Evolutionary conservation across 1,140 invertebrate genomes (phyloP).

Genomic region (Brachionus koreanus): DNA sequence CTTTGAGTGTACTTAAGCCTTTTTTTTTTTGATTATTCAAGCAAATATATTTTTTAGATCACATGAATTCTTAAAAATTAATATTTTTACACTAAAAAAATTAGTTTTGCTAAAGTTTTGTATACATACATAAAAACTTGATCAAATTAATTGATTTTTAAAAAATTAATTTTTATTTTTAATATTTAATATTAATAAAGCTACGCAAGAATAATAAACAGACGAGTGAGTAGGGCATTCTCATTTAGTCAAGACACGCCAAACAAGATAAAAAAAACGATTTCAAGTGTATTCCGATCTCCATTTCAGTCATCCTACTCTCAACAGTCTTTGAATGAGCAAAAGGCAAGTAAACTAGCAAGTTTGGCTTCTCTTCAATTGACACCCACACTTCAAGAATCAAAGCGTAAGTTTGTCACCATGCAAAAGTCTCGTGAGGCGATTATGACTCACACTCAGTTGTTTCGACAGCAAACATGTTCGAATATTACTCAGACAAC

Average conservation of each 20-base stretch:
- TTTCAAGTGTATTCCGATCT: slow-evolving; percentile 73
- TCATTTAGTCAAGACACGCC: slow-evolving; percentile 88
- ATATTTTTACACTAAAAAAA: too few species aligned
- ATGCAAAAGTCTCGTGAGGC: slow-evolving; percentile 32
- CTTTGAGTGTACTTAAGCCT: too few species aligned
- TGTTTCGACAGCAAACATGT: slow-evolving; percentile 37
- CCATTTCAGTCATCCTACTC: slow-evolving; percentile 66
- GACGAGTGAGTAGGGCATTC: slow-evolving; percentile 79
- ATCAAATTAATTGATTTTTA: too few species aligned
- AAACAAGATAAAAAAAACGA: slow-evolving; percentile 81
- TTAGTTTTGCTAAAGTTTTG: too few species aligned
- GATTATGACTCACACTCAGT: slow-evolving; percentile 18
- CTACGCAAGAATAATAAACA: slow-evolving; percentile 61
- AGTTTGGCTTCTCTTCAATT: slow-evolving; percentile 26
- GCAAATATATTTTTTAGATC: too few species aligned
- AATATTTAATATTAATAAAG: slow-evolving; percentile 41
- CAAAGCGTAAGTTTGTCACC: slow-evolving; percentile 39
- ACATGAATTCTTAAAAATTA: too few species aligned
- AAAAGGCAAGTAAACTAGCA: slow-evolving; percentile 43
- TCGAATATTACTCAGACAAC: slow-evolving; percentile 39
- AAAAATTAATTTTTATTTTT: too few species aligned
- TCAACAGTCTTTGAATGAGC: slow-evolving; percentile 38
- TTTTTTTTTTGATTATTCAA: too few species aligned
- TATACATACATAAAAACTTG: too few species aligned
- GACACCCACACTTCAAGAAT: slow-evolving; percentile 30